phyloP scores from a whole-genome alignment of 2,888 invertebrate genomes.

The Ceratothoa steindachneri region DNA sequence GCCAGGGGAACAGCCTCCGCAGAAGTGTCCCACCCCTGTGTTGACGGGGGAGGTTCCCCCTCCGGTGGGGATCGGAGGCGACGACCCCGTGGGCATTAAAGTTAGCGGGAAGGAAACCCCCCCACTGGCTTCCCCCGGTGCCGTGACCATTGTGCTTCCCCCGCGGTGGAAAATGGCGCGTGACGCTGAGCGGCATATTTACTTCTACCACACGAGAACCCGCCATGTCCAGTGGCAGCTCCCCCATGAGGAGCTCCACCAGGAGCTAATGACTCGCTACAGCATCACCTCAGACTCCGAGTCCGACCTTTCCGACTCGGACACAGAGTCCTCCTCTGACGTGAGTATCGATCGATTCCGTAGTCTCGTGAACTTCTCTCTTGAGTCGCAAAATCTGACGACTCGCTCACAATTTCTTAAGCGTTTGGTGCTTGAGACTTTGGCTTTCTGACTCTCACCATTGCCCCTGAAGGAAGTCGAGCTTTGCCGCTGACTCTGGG shows the following conservation, averaged over 20 bases:
- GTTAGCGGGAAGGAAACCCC: conserved; percentile 50
- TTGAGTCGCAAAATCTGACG: too few species aligned
- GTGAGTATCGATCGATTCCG: too few species aligned
- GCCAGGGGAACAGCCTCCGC: conserved; percentile 33
- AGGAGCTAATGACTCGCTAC: conserved; percentile 8
- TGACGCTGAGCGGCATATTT: conserved; percentile 76
- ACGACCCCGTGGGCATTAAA: not conserved
- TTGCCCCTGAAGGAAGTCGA: too few species aligned
- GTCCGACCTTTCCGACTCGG: conserved; percentile 2
- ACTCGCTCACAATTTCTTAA: too few species aligned
- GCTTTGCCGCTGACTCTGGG: too few species aligned
- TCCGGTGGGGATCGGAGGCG: not conserved
- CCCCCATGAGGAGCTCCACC: conserved; percentile 1
- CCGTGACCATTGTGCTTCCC: conserved; percentile 60
- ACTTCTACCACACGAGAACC: conserved; percentile 83
- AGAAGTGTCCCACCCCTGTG: not conserved
- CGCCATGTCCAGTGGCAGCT: conserved; percentile 52
- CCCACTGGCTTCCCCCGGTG: conserved; percentile 49
- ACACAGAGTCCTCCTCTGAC: not conserved
- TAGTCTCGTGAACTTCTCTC: too few species aligned
- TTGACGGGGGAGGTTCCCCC: not conserved
- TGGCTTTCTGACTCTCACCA: too few species aligned
- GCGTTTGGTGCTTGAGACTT: too few species aligned
- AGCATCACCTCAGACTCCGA: conserved; percentile 15
- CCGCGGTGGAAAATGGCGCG: conserved; percentile 81